Conservation (phyloP, 2,797 vertebrate genomes). For the Ptychobarbus kaznakovi region DNA sequence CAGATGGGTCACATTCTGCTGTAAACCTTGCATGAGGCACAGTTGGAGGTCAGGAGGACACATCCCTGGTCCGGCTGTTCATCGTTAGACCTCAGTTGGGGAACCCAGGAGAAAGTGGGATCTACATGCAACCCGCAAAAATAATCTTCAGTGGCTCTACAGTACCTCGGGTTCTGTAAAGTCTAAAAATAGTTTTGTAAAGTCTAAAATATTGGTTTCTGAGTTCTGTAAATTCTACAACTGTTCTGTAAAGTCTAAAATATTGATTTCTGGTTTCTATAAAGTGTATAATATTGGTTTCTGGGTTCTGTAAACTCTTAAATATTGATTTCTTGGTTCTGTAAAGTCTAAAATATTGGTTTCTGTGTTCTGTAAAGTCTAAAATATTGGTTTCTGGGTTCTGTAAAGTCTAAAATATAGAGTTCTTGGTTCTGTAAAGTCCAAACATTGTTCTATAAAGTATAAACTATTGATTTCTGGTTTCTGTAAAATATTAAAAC, state of each 20-base stretch:
- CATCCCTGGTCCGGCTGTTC: neutral
- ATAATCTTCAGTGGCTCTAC: neutral
- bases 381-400: neutral
- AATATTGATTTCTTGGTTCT: neutral
- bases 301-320: neutral
- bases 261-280: neutral
- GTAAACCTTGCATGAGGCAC: constrained; percentile 22
- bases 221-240: neutral
- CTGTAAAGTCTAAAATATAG: neutral
- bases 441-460: neutral
- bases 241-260: neutral
- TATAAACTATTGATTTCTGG: too few species aligned
- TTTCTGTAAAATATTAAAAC: too few species aligned
- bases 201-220: neutral
- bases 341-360: neutral
- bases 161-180: too few species aligned
- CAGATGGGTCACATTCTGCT: constrained; percentile 49
- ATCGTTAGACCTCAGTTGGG: constrained; percentile 1
- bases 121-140: neutral
- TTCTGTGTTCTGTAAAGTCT: neutral
- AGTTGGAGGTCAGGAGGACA: constrained; percentile 54
- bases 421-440: neutral
- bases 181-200: neutral
- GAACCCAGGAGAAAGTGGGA: constrained; percentile 20
- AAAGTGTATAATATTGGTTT: neutral